Evolutionary conservation across 2,113 vertebrate species (phyloP).

Genomic region (Etia nguti): DNA sequence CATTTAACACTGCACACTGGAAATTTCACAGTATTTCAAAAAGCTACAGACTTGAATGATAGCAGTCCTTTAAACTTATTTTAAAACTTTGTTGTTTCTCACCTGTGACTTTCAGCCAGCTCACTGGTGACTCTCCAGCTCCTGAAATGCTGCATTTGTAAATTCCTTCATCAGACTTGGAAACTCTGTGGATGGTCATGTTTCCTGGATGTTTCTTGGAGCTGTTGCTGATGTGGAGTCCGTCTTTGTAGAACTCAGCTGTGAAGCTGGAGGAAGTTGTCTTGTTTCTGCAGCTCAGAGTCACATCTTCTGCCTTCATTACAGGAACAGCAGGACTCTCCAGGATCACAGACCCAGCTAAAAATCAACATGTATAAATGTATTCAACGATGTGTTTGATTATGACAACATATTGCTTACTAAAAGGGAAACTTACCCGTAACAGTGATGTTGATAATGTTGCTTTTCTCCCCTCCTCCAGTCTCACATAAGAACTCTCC

Average conservation of each 20-base stretch:
- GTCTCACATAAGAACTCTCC: neutral
- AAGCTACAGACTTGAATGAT: neutral
- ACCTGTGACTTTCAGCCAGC: neutral
- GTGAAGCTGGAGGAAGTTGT: neutral
- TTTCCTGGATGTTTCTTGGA: fast-evolving
- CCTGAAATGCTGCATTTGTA: neutral
- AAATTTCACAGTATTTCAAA: neutral
- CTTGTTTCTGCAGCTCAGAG: neutral
- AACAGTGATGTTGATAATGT: neutral
- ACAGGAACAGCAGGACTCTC: neutral
- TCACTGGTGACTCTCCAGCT: neutral
- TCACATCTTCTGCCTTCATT: neutral
- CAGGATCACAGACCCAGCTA: neutral
- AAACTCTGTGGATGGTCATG: neutral
- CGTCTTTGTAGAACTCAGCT: neutral
- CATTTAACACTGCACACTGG: neutral
- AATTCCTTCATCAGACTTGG: neutral
- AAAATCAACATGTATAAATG: neutral
- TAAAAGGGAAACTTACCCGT: neutral
- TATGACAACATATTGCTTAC: fast-evolving
- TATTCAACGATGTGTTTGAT: fast-evolving
- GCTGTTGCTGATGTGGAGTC: fast-evolving
- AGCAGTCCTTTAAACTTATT: fast-evolving
- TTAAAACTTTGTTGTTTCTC: neutral
- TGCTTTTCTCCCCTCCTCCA: neutral